A percentile compares a stretch with the other conserved stretches of the same genome.
Evolutionary conservation across 35 echinoderm and acorn worm species (phyloP).

Genomic region (Lytechinus pictus): DNA sequence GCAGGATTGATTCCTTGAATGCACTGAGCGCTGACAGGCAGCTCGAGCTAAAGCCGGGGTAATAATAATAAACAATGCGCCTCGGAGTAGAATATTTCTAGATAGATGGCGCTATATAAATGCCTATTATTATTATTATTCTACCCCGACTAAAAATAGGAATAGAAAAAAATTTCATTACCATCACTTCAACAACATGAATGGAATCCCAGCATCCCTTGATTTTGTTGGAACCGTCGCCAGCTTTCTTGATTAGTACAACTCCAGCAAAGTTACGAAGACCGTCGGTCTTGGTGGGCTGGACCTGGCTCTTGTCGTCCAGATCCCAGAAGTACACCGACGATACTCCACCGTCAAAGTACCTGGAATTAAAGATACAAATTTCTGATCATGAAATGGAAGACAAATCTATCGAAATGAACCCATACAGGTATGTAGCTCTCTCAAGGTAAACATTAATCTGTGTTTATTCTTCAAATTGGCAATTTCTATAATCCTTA

Average conservation of each 20-base stretch:
- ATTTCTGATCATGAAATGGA: not conserved
- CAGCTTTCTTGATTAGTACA: conserved; percentile 98
- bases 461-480: no score
- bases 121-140: no score
- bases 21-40: no score
- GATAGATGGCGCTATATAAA: no score
- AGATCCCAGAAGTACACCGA: conserved; percentile 99
- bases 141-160: not conserved
- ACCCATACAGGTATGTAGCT: not conserved
- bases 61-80: no score
- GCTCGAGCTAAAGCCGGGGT: no score
- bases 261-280: conserved; percentile 94
- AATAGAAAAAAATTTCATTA: conserved; percentile 25
- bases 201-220: conserved; percentile 99
- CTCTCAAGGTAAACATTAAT: no score
- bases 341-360: conserved; percentile 99
- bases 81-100: no score
- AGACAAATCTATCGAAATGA: not conserved
- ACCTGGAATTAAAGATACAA: conserved; percentile 45
- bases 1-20: no score
- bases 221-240: conserved; percentile 97
- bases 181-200: conserved; percentile 99
- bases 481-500: no score
- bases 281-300: no score
- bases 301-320: not conserved